phyloP scores from a whole-genome alignment of 2,113 vertebrate genomes.

The Pelvicachromis taeniatus region DNA sequence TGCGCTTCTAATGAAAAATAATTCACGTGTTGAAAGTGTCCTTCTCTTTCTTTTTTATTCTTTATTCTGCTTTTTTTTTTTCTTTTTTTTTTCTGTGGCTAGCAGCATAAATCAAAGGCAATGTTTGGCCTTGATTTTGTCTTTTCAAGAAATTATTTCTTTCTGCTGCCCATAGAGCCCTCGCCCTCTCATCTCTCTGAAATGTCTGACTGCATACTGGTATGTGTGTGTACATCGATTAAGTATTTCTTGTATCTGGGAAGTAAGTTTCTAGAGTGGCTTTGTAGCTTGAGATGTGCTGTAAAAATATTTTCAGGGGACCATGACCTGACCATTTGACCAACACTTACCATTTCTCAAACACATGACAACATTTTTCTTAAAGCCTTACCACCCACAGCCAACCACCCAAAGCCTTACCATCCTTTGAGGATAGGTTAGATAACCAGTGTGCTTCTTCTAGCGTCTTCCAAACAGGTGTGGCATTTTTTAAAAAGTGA shows the following conservation, averaged over 20 bases:
- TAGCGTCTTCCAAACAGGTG: constrained; percentile 6
- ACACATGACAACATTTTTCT: not conserved
- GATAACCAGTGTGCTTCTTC: constrained; percentile 2
- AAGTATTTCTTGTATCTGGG: not conserved
- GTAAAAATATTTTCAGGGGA: not conserved
- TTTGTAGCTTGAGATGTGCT: not conserved
- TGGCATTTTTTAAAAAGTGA: constrained; percentile 1
- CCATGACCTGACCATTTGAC: constrained; percentile 14
- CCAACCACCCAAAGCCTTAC: not conserved
- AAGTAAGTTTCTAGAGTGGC: not conserved
- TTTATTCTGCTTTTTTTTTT: not conserved
- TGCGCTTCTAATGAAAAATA: not conserved
- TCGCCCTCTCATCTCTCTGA: not conserved
- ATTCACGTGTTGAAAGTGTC: constrained; percentile 2
- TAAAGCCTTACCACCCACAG: not conserved
- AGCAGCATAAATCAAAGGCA: constrained; percentile 33
- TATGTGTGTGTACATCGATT: not conserved
- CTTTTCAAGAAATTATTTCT: constrained; percentile 8
- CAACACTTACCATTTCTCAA: constrained; percentile 16
- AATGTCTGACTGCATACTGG: not conserved
- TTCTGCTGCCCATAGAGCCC: constrained; percentile 1
- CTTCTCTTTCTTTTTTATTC: not conserved
- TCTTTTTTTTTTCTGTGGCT: not conserved
- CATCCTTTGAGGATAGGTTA: constrained; percentile 1
- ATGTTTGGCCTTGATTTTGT: constrained; percentile 59